These are phyloP conservation scores for Acanthochromis polyacanthus DNA, from an alignment of 2,113 vertebrate species.

Conservation along the genomic window DNA sequence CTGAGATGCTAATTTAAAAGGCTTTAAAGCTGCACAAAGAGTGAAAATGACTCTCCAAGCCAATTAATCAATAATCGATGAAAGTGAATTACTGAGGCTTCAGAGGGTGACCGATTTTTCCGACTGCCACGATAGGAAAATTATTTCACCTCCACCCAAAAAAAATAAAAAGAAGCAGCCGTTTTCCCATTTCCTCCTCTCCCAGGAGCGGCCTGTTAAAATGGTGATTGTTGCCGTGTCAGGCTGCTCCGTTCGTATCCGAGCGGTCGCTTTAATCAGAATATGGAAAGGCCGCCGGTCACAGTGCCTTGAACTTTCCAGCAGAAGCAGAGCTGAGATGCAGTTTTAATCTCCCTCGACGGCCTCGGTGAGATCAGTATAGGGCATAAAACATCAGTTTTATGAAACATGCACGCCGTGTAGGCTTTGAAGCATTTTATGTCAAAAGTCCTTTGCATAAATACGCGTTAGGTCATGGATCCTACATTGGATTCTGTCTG, in stretches of 20 bases:
- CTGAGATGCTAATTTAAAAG: too few species aligned
- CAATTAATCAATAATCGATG: conserved; percentile 58
- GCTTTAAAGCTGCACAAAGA: background rate
- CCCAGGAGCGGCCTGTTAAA: too few species aligned
- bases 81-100: conserved; percentile 19
- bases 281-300: conserved; percentile 28
- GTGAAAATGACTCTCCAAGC: background rate
- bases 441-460: conserved; percentile 19
- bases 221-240: conserved; percentile 18
- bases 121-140: conserved; percentile 16
- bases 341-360: conserved; percentile 36
- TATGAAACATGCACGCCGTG: conserved; percentile 39
- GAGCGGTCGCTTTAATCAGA: conserved; percentile 58
- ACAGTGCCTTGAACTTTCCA: conserved; percentile 10
- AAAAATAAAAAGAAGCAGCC: conserved; percentile 4
- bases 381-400: conserved; percentile 43
- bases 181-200: conserved; percentile 33
- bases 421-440: conserved; percentile 15
- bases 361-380: background rate
- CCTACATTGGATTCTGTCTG: conserved; percentile 28
- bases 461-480: background rate
- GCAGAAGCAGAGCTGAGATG: conserved; percentile 6
- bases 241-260: conserved; percentile 39
- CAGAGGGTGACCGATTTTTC: conserved; percentile 1
- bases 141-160: background rate